Evolutionary conservation across 2,888 invertebrate genomes (phyloP).

Genomic region (Pherbina coryleti): DNA sequence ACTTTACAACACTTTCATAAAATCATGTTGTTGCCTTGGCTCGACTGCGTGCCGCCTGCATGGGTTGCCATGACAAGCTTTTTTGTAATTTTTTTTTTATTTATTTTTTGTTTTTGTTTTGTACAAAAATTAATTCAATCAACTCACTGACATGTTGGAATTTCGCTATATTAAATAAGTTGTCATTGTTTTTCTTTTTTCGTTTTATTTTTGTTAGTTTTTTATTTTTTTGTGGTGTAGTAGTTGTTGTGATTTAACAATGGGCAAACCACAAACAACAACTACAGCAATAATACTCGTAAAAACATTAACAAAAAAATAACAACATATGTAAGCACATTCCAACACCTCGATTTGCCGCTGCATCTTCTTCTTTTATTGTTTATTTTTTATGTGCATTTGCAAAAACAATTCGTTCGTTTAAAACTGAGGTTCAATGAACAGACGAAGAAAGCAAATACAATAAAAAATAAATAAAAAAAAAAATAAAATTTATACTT

Average conservation of each 20-base stretch:
- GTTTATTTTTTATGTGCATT: not conserved
- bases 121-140: not conserved
- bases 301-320: too few relatives aligned
- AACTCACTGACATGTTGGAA: constrained; percentile 23
- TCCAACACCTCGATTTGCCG: not conserved
- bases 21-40: too few relatives aligned
- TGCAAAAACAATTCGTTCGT: not conserved
- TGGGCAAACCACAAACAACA: not conserved
- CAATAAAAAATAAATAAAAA: not conserved
- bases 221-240: not conserved
- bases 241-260: constrained; percentile 4
- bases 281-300: not conserved
- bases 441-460: not conserved
- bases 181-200: not conserved
- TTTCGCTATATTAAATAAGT: constrained; percentile 4
- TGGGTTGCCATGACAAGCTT: constrained; percentile 1
- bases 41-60: not conserved
- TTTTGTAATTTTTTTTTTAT: not conserved
- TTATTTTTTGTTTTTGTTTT: not conserved
- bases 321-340: not conserved
- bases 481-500: not conserved
- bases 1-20: too few relatives aligned
- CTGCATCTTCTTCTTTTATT: not conserved
- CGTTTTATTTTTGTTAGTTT: not conserved
- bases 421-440: not conserved